A percentile compares a stretch with the other conserved stretches of the same genome.
These are phyloP conservation scores for Drosophila silvestris DNA, from an alignment of 2,888 invertebrate genomes.

Conservation along the genomic window DNA sequence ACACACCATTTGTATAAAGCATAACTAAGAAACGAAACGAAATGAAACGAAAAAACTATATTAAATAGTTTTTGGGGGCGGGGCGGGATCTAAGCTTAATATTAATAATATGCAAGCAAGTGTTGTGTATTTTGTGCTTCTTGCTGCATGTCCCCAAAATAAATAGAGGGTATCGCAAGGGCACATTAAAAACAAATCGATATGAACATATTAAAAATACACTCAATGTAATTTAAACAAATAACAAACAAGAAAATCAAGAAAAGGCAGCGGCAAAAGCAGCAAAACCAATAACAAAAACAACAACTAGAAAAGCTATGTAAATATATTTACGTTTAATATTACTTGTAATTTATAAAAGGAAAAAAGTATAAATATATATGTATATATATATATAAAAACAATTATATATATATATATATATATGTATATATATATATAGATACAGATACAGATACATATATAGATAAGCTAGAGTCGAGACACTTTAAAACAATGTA, in stretches of 20 bases:
- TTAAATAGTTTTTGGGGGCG: conserved; percentile 21
- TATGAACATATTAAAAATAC: conserved; percentile 33
- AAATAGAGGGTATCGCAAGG: conserved; percentile 58
- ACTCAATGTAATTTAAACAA: conserved; percentile 57
- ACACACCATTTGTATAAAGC: conserved; percentile 65
- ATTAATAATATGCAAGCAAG: conserved; percentile 54
- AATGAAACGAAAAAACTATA: conserved; percentile 4
- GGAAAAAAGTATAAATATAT: conserved; percentile 17
- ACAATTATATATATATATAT: conserved; percentile 4
- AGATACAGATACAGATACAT: conserved; percentile 12
- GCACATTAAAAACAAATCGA: conserved; percentile 31
- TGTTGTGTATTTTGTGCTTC: conserved; percentile 71
- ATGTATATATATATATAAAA: conserved; percentile 2
- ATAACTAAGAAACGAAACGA: conserved; percentile 19
- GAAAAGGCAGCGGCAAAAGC: conserved; percentile 56
- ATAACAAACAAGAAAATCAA: conserved; percentile 25
- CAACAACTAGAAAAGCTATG: conserved; percentile 34
- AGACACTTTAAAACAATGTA: conserved; percentile 53
- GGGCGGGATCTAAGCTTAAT: conserved; percentile 36
- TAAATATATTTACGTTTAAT: conserved; percentile 74
- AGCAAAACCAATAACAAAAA: conserved; percentile 43
- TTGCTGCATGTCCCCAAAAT: conserved; percentile 57
- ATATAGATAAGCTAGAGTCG: conserved; percentile 46
- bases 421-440: not conserved
- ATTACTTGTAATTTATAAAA: conserved; percentile 66